phyloP scores from a whole-genome alignment of 1,140 invertebrate genomes.

The Trichogramma pretiosum region DNA sequence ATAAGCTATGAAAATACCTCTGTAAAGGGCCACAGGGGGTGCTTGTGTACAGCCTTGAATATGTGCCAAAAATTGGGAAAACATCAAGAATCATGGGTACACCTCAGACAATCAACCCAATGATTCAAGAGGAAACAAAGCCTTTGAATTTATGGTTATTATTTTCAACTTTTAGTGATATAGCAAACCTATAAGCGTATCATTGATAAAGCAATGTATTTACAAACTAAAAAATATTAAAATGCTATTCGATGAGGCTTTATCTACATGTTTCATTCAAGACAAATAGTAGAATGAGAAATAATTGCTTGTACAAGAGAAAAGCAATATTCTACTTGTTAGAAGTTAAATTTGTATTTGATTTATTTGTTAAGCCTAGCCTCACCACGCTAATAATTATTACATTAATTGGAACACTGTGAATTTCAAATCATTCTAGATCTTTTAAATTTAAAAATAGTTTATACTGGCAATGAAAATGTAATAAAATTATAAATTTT shows the following conservation, averaged over 20 bases:
- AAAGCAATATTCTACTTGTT: neutral
- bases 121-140: conserved; percentile 1
- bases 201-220: neutral
- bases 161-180: no score
- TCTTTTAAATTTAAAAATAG: no score
- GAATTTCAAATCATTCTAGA: no score
- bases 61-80: conserved; percentile 41
- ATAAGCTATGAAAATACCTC: conserved; percentile 41
- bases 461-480: no score
- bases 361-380: no score
- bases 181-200: no score
- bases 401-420: no score
- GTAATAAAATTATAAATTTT: no score
- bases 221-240: neutral
- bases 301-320: neutral
- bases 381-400: no score
- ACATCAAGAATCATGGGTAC: conserved; percentile 28
- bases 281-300: neutral
- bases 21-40: conserved; percentile 26
- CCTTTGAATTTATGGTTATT: no score
- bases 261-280: neutral
- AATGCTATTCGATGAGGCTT: neutral
- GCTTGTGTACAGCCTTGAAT: conserved; percentile 32
- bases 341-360: neutral
- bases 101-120: conserved; percentile 28